Evolutionary conservation across 2,888 invertebrate genomes (phyloP).

Genomic region (Saturnia japonica): DNA sequence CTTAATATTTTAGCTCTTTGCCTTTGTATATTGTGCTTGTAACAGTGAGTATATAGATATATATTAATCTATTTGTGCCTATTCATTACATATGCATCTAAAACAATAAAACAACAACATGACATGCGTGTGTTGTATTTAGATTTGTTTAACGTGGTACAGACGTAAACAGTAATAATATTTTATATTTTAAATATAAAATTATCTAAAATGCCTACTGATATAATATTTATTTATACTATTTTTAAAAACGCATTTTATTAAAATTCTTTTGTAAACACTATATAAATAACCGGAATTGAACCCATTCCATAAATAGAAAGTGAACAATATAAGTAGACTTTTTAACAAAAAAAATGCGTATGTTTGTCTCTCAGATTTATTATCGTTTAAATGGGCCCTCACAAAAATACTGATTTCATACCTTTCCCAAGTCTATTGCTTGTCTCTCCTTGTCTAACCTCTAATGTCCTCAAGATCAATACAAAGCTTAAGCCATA

Average conservation of each 20-base stretch:
- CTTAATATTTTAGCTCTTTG: background rate
- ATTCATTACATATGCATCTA: background rate
- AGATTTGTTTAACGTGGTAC: background rate
- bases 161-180: background rate
- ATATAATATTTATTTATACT: background rate
- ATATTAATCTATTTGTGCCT: background rate
- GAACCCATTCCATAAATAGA: background rate
- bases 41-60: too few relatives aligned
- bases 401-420: background rate
- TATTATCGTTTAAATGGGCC: background rate
- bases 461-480: constrained; percentile 20
- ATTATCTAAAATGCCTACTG: background rate
- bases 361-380: background rate
- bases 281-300: background rate
- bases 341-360: background rate
- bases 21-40: background rate
- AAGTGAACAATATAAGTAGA: background rate
- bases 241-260: background rate
- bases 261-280: background rate
- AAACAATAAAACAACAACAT: background rate
- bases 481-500: constrained; percentile 22
- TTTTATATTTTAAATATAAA: too few relatives aligned
- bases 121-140: background rate
- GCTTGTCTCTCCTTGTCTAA: constrained; percentile 19
- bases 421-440: constrained; percentile 6